Evolutionary conservation across 2,888 invertebrate genomes (phyloP), one percentile per base, ranked within the genome.

Genomic region (Pocota personata): DNA sequence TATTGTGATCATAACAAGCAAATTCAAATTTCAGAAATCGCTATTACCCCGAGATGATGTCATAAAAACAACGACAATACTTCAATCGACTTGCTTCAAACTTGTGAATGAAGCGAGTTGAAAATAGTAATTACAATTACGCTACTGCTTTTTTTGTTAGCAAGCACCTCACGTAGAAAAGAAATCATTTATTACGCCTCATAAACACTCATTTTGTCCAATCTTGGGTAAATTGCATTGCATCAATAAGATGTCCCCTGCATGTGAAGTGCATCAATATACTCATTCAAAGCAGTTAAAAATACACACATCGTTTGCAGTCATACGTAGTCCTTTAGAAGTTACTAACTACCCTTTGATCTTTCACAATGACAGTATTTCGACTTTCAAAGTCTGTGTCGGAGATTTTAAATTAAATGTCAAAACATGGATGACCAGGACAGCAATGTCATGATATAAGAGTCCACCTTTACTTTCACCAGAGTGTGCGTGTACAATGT

Each of bases 331-430:
- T 3, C 21, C 1, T 16, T 12, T 32, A 46, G 8, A 19, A n/a
- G n/a, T n/a, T 2, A 35, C 1, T 7, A 14, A 21, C 37, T 37
- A 40, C 37, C 8, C 58, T 37, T 37, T 40, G n/a, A 58, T 58
- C n/a, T 37, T n/a, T 24, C 7, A 21, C 6, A 21, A 58, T 35
- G 19, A 58, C 24, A 37, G 24, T 37, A n/a, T 32, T 32, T 55
- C 30, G 55, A 30, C 30, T 14, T 30, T 14, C 3, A 30, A 35
- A 19, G n/a, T 21, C 12, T 58, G 35, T 58, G 35, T 37, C 12
- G n/a, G 35, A 58, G n/a, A 37, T 37, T n/a, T 58, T 58, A 58
- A 35, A 58, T 37, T 58, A 35, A 58, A 58, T 35, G 35, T 58
- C 58, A 58, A 21, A 35, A 35, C 21, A 58, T n/a, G 1, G n/a